Conservation (phyloP, 2,113 vertebrate genomes). For the Crotalus viridis region DNA sequence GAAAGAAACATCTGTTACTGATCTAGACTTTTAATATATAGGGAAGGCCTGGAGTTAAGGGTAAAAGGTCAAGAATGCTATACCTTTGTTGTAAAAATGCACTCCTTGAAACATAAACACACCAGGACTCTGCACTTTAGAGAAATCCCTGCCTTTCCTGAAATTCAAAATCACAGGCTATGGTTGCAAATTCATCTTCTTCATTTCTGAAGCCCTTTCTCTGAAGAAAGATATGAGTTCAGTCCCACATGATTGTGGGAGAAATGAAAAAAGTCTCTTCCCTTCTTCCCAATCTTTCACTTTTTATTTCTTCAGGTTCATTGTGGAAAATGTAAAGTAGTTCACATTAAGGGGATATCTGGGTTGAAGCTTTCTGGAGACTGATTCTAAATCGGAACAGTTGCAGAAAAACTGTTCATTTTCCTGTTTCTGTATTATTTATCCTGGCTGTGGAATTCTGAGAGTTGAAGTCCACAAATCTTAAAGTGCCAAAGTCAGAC, state of each 20-base stretch:
- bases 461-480: not conserved
- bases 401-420: not conserved
- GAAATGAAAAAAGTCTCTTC: not conserved
- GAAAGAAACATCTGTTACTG: constrained; percentile 41
- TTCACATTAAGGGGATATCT: not conserved
- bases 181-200: not conserved
- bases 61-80: constrained; percentile 39
- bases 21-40: not conserved
- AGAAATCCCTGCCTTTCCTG: not conserved
- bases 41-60: constrained; percentile 34
- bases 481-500: not conserved
- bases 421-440: not conserved
- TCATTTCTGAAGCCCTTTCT: not conserved
- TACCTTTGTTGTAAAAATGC: constrained; percentile 19
- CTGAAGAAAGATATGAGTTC: rapidly evolving
- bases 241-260: not conserved
- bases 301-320: not conserved
- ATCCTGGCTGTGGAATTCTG: not conserved
- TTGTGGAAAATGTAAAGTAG: not conserved
- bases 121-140: constrained; percentile 22
- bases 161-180: not conserved
- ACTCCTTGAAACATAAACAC: constrained; percentile 36
- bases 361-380: not conserved
- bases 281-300: not conserved
- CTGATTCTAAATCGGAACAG: not conserved